Conservation (phyloP, 2,113 vertebrate species). For the Tyrannus savana region DNA sequence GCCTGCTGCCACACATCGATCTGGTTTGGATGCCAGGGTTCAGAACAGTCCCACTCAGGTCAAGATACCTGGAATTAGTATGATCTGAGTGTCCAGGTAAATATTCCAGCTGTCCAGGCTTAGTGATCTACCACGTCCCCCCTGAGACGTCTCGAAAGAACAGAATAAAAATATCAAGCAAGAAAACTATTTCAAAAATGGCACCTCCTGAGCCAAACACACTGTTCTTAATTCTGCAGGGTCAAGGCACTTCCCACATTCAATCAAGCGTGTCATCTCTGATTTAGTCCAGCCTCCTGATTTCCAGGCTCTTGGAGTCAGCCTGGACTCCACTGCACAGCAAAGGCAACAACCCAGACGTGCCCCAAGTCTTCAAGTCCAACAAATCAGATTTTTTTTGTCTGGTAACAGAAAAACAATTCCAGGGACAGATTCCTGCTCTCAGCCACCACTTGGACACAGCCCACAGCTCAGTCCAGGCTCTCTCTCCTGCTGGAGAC, state of each 20-base stretch:
- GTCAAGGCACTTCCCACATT: background rate
- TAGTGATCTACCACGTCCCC: background rate
- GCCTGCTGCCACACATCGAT: background rate
- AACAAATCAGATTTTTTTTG: background rate
- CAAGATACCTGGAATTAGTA: background rate
- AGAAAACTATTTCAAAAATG: background rate
- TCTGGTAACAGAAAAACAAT: accelerated
- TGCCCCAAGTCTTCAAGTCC: accelerated
- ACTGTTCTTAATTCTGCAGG: background rate
- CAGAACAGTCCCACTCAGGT: background rate
- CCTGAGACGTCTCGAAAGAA: background rate
- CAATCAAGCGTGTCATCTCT: accelerated
- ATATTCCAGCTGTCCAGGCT: background rate
- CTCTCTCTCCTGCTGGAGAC: background rate
- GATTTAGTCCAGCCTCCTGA: background rate
- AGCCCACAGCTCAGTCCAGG: background rate
- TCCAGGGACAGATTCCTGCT: background rate
- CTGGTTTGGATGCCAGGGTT: background rate
- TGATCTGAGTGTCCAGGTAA: background rate
- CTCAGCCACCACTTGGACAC: accelerated
- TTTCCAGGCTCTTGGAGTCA: background rate
- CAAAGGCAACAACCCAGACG: background rate
- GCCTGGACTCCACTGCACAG: accelerated
- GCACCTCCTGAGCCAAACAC: background rate
- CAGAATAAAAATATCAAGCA: background rate